phyloP scores from a whole-genome alignment of 2,888 invertebrate species.

The Mesodorylaimus sp. region DNA sequence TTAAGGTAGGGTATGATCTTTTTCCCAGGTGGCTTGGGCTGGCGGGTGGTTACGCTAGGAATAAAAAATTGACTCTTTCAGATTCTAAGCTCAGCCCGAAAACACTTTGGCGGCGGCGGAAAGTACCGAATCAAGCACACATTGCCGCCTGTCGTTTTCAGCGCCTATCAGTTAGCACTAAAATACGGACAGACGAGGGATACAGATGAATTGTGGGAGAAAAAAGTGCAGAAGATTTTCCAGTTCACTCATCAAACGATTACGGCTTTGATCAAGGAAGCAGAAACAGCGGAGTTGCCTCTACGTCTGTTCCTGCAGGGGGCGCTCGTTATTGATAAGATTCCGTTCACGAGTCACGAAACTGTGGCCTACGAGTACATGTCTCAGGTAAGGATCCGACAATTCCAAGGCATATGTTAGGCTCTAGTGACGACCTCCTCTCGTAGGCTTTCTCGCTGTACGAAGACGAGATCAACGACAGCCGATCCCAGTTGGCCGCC shows the following conservation, averaged over 20 bases:
- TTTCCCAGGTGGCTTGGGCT: too few species aligned
- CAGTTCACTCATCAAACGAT: slow-evolving; percentile 94
- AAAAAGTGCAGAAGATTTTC: slow-evolving; percentile 92
- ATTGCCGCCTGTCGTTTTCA: slow-evolving; percentile 79
- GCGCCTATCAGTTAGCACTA: slow-evolving; percentile 70
- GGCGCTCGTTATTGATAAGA: slow-evolving; percentile 47
- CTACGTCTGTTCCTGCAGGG: slow-evolving; percentile 83
- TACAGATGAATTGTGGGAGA: slow-evolving; percentile 52
- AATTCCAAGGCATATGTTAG: too few species aligned
- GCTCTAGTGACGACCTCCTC: too few species aligned
- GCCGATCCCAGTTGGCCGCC: slow-evolving; percentile 83
- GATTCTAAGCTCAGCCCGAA: slow-evolving; percentile 68
- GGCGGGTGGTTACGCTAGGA: too few species aligned
- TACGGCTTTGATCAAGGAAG: slow-evolving; percentile 65
- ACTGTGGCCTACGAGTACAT: slow-evolving; percentile 95
- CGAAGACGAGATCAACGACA: slow-evolving; percentile 94
- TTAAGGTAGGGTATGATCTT: slow-evolving; percentile 27
- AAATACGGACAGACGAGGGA: slow-evolving; percentile 51
- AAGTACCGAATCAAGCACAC: slow-evolving; percentile 68
- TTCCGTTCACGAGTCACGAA: slow-evolving; percentile 75
- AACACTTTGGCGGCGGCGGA: slow-evolving; percentile 75
- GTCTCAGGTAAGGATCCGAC: slow-evolving; percentile 48
- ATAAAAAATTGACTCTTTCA: too few species aligned
- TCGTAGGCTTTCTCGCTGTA: slow-evolving; percentile 75
- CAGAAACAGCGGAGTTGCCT: slow-evolving; percentile 79